Conservation (phyloP, 2,888 invertebrate species). For the Ctena decussata region DNA sequence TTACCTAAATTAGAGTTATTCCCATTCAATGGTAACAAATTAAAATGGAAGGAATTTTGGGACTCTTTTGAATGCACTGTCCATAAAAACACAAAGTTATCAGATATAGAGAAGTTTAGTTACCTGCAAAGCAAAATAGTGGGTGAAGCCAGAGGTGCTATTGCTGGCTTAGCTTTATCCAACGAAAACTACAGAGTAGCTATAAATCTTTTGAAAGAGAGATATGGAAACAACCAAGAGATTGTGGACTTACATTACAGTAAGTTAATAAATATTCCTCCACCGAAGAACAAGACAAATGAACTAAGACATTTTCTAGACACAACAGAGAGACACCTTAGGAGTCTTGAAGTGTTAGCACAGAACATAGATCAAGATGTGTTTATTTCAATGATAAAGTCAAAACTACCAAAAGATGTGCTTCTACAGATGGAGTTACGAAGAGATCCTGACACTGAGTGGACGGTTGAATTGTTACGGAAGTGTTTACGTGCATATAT, state of each 20-base stretch:
- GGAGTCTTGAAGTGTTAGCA: conserved; percentile 17
- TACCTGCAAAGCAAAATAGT: conserved; percentile 1
- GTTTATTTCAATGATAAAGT: conserved; percentile 15
- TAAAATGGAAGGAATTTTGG: conserved; percentile 34
- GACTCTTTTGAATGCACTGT: conserved; percentile 25
- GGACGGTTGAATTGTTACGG: background rate
- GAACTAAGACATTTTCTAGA: conserved; percentile 21
- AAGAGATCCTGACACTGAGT: background rate
- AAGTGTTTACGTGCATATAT: background rate
- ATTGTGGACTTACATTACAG: conserved; percentile 28
- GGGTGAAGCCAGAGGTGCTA: conserved; percentile 24
- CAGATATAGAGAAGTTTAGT: conserved; percentile 15
- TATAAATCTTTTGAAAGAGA: conserved; percentile 22
- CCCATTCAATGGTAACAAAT: background rate
- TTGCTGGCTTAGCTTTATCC: conserved; percentile 29
- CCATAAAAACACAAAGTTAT: background rate
- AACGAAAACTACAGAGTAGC: conserved; percentile 31
- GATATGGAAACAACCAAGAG: conserved; percentile 33
- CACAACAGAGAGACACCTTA: conserved; percentile 10
- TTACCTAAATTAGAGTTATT: background rate
- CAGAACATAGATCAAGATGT: conserved; percentile 16
- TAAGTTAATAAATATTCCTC: conserved; percentile 11
- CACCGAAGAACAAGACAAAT: background rate
- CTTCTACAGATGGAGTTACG: background rate
- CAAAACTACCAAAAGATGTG: conserved; percentile 6